These are phyloP conservation scores for Autographa pulchrina DNA, from an alignment of 2,888 invertebrate genomes.

Conservation along the genomic window DNA sequence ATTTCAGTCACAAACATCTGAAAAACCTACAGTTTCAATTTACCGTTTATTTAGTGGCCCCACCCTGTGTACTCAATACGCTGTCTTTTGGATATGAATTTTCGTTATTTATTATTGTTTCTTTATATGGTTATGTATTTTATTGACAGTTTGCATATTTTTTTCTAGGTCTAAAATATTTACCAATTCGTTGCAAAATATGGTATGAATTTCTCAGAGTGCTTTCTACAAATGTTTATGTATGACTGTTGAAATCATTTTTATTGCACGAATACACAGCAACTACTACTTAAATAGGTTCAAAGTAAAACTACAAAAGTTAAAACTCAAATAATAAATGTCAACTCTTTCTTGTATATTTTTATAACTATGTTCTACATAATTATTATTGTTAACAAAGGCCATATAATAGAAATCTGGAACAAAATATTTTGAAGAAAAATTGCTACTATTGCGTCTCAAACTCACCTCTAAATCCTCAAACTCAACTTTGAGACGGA, in stretches of 20 bases:
- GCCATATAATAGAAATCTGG: too few relatives aligned
- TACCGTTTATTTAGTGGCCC: conserved; percentile 35
- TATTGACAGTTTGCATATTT: conserved; percentile 36
- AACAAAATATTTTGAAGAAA: too few relatives aligned
- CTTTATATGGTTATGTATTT: conserved; percentile 37
- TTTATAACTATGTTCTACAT: too few relatives aligned
- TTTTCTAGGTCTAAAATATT: conserved; percentile 9
- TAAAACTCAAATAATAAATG: too few relatives aligned
- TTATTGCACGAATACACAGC: neutral
- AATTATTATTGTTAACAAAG: too few relatives aligned
- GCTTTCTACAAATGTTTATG: neutral
- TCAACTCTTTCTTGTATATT: too few relatives aligned
- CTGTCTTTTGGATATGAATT: conserved; percentile 54
- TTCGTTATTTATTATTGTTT: conserved; percentile 61
- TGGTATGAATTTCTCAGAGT: neutral
- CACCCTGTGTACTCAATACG: conserved; percentile 48
- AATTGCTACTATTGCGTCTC: too few relatives aligned
- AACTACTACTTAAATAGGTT: too few relatives aligned
- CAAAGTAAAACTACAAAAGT: too few relatives aligned
- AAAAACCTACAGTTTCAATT: neutral
- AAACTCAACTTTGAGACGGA: too few relatives aligned
- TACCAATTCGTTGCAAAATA: conserved; percentile 2
- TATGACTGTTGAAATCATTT: neutral
- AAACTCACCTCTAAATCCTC: too few relatives aligned
- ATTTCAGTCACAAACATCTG: too few relatives aligned